Conservation (phyloP, 2,888 invertebrate genomes). For the Rhaphigaster nebulosa region DNA sequence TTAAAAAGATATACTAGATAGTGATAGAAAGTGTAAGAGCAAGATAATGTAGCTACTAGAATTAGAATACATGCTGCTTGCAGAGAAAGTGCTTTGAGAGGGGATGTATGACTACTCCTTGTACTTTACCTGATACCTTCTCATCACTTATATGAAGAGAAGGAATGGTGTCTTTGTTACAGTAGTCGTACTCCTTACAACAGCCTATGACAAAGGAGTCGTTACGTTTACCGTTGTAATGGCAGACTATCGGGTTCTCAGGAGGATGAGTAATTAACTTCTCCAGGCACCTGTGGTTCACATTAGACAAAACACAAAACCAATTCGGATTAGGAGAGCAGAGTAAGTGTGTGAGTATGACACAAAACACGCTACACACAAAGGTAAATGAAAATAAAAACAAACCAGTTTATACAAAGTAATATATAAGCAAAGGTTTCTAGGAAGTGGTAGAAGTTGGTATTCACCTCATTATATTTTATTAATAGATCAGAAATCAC, state of each 20-base stretch:
- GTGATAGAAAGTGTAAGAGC: slow-evolving; percentile 44
- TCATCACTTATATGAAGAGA: slow-evolving; percentile 66
- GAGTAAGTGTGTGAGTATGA: slow-evolving; percentile 60
- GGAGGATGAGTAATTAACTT: slow-evolving; percentile 80
- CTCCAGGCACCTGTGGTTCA: slow-evolving; percentile 81
- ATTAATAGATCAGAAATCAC: neutral
- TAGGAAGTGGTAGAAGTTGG: slow-evolving; percentile 34
- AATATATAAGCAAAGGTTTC: slow-evolving; percentile 43
- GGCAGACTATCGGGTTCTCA: slow-evolving; percentile 87
- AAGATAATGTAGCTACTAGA: slow-evolving; percentile 37
- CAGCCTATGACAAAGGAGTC: slow-evolving; percentile 84
- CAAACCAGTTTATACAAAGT: slow-evolving; percentile 48
- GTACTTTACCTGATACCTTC: slow-evolving; percentile 64
- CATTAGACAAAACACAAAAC: slow-evolving; percentile 60
- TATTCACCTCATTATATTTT: neutral
- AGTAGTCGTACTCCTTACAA: slow-evolving; percentile 84
- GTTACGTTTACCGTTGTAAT: slow-evolving; percentile 81
- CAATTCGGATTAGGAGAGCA: slow-evolving; percentile 59
- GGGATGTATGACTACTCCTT: slow-evolving; percentile 2
- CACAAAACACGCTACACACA: slow-evolving; percentile 61
- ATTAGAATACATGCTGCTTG: slow-evolving; percentile 55
- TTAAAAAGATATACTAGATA: slow-evolving; percentile 49
- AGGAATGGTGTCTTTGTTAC: slow-evolving; percentile 74
- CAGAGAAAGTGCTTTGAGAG: slow-evolving; percentile 43
- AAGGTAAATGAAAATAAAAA: slow-evolving; percentile 52